phyloP scores from a whole-genome alignment of 2,113 vertebrate genomes.

The Tichodroma muraria region DNA sequence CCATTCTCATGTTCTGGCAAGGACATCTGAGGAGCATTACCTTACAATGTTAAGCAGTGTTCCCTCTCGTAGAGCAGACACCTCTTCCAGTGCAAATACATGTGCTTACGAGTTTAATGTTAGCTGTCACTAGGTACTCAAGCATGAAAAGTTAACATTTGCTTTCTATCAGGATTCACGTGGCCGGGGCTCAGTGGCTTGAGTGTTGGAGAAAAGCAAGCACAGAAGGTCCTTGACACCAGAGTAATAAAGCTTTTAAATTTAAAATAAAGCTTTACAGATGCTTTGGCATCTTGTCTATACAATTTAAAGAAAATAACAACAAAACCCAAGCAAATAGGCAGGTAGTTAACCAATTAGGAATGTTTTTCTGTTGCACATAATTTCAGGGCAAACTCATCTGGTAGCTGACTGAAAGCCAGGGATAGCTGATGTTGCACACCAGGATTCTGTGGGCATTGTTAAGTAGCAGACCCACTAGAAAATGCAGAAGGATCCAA shows the following conservation, averaged over 20 bases:
- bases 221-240: conserved; percentile 17
- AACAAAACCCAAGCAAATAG: conserved; percentile 10
- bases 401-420: not conserved
- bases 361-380: not conserved
- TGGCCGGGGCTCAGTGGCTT: conserved; percentile 33
- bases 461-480: not conserved
- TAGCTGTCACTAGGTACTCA: conserved; percentile 62
- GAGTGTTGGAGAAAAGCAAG: conserved; percentile 24
- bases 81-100: conserved; percentile 42
- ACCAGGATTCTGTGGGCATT: not conserved
- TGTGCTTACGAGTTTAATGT: conserved; percentile 37
- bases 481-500: not conserved
- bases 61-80: conserved; percentile 12
- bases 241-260: conserved; percentile 28
- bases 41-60: conserved; percentile 11
- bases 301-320: not conserved
- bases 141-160: conserved; percentile 59
- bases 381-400: not conserved
- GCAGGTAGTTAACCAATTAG: conserved; percentile 15
- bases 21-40: conserved; percentile 19
- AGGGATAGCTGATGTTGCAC: not conserved
- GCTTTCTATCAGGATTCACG: conserved; percentile 51
- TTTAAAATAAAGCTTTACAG: conserved; percentile 41
- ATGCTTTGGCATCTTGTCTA: conserved; percentile 15
- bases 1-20: not conserved